Base-by-base conservation (phyloP, 1,140 invertebrate species). In the Drosophila leontia region DNA sequence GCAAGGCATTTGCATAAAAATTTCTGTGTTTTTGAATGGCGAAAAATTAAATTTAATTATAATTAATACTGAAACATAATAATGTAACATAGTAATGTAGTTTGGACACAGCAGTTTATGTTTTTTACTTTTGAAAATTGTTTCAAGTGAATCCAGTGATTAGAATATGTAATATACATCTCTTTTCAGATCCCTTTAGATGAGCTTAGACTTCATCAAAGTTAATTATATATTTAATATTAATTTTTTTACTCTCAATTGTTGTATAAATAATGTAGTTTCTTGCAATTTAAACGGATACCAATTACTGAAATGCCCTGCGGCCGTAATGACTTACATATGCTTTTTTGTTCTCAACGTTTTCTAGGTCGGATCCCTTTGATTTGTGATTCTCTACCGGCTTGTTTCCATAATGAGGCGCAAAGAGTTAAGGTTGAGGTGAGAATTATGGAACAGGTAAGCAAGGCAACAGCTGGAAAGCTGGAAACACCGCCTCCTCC, bases 391-490 rank as follows among this genome's bases (percentile, higher is more conserved):
- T 75, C 41, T 37, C 26, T 48, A 26, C 32, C 4, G 35, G 51
- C 75, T 79, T 72, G 83, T 87, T 83, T 67, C 56, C 60, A 50
- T 88, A 87, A 87, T 83, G 77, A 87, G 84, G 62, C 55, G 53
- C 60, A 39, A 62, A 78, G 57, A 57, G 67, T 17, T 56, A 56
- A 67, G 70, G 51, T 62, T 62, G 59, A 67, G 70, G 70, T 74
- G 70, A 74, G 70, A 74, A 68, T 64, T 76, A 80, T 69, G 59
- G 59, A 63, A 71, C 51, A 74, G 51, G 68, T 56, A 42, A 47
- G 35, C 12, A 41, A 3, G 48, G 57, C 32, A 56, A 26, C 53
- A 55, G 53, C 53, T 45, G 35, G 32, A 32, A 1, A 51, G 29
- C 37, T 13, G 45, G 17, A 13, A 44, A 56, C 53, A 59, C 51